Evolutionary conservation across 2,113 vertebrate species (phyloP).

Genomic region (Plecotus auritus): DNA sequence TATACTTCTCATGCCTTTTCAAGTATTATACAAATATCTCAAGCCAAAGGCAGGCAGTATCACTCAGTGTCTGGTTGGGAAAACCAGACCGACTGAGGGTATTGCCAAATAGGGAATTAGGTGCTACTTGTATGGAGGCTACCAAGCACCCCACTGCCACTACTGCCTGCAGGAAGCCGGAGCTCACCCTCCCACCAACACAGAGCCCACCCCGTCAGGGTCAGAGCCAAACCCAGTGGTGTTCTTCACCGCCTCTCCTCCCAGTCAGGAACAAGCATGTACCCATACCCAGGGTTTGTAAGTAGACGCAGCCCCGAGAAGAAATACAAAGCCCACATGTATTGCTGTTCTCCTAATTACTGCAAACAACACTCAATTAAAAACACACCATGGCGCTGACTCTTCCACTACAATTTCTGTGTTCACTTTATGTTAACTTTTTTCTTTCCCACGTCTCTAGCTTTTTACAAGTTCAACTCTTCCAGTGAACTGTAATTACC

Average conservation of each 20-base stretch:
- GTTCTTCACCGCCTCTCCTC: neutral
- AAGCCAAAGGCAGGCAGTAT: neutral
- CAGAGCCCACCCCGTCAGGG: neutral
- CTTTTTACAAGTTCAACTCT: neutral
- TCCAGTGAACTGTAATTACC: neutral
- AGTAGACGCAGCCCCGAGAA: neutral
- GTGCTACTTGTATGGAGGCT: neutral
- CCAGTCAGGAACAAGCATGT: neutral
- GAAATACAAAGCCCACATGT: neutral
- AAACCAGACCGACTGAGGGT: neutral
- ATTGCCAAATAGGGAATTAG: neutral
- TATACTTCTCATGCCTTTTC: neutral
- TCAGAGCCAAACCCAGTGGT: neutral
- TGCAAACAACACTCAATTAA: neutral
- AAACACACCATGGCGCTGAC: neutral
- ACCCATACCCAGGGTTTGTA: neutral
- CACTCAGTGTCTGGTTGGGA: neutral
- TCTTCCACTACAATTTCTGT: neutral
- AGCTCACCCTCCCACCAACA: too few relatives aligned
- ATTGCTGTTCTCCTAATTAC: neutral
- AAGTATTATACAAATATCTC: neutral
- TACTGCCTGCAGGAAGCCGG: neutral
- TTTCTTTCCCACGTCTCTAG: neutral
- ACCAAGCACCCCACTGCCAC: fast-evolving
- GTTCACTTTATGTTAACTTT: neutral